A percentile compares a stretch with the other conserved stretches of the same genome.
These are phyloP conservation scores for Lasiommata megera DNA, from an alignment of 2,888 invertebrate species.

Conservation along the genomic window DNA sequence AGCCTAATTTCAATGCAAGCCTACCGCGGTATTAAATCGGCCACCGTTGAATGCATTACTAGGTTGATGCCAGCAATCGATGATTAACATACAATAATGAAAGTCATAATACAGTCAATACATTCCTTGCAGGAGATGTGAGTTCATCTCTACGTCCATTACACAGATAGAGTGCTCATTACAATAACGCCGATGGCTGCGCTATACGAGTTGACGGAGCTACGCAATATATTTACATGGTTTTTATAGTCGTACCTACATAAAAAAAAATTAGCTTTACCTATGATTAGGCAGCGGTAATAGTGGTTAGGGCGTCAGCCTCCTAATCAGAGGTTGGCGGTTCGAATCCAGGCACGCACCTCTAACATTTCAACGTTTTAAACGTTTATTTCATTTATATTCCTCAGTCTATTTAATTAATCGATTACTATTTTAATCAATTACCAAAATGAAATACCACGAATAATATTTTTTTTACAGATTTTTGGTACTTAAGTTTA, in stretches of 20 bases:
- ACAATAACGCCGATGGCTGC: slow-evolving; percentile 12
- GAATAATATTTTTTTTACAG: too few species aligned
- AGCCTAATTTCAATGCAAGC: slow-evolving; percentile 21
- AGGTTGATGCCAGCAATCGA: slow-evolving; percentile 24
- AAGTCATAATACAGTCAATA: slow-evolving; percentile 21
- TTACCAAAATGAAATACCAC: too few species aligned
- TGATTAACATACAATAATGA: slow-evolving; percentile 32
- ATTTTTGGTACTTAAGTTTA: too few species aligned
- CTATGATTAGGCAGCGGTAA: too few species aligned
- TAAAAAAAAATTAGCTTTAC: neutral
- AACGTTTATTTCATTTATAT: too few species aligned
- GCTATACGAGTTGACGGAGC: neutral
- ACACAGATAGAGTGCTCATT: slow-evolving; percentile 12
- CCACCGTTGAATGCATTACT: slow-evolving; percentile 19
- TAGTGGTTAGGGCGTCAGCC: too few species aligned
- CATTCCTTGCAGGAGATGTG: slow-evolving; percentile 20
- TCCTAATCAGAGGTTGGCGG: too few species aligned
- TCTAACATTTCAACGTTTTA: too few species aligned
- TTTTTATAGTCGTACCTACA: neutral
- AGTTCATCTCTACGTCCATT: slow-evolving; percentile 17
- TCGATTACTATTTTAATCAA: too few species aligned
- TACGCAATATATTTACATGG: slow-evolving; percentile 5
- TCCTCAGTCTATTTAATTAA: too few species aligned
- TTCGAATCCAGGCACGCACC: too few species aligned
- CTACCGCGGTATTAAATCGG: slow-evolving; percentile 17